Evolutionary conservation across 2,113 vertebrate genomes (phyloP).

Genomic region (Trematocara zebra): DNA sequence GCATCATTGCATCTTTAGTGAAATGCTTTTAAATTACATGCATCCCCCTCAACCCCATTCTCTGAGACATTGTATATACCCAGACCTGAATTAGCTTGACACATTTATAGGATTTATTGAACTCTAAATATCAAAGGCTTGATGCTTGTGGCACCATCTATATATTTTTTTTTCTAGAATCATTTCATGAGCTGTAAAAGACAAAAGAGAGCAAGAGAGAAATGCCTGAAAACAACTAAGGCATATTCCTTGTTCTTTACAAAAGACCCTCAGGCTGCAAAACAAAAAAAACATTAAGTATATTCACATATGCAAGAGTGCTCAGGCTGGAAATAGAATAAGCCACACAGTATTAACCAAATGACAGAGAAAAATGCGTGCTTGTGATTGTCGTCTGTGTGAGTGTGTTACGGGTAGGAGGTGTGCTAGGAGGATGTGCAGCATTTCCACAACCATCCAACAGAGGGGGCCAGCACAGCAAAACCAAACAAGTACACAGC

Average conservation of each 20-base stretch:
- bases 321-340: not conserved
- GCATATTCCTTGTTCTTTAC: not conserved
- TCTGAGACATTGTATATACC: not conserved
- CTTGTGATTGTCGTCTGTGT: not conserved
- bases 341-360: not conserved
- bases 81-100: not conserved
- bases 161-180: not conserved
- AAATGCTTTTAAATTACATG: constrained; percentile 2
- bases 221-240: not conserved
- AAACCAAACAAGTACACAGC: not conserved
- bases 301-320: not conserved
- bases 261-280: not conserved
- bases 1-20: not conserved
- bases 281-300: not conserved
- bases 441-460: not conserved
- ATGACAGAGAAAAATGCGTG: not conserved
- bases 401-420: not conserved
- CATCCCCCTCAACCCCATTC: not conserved
- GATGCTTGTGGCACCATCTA: not conserved
- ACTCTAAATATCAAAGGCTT: not conserved
- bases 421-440: not conserved
- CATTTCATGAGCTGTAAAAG: not conserved
- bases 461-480: constrained; percentile 11
- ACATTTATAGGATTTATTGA: not conserved
- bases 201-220: not conserved